Conservation (phyloP, 2,888 invertebrate species). For the Nezara viridula region DNA sequence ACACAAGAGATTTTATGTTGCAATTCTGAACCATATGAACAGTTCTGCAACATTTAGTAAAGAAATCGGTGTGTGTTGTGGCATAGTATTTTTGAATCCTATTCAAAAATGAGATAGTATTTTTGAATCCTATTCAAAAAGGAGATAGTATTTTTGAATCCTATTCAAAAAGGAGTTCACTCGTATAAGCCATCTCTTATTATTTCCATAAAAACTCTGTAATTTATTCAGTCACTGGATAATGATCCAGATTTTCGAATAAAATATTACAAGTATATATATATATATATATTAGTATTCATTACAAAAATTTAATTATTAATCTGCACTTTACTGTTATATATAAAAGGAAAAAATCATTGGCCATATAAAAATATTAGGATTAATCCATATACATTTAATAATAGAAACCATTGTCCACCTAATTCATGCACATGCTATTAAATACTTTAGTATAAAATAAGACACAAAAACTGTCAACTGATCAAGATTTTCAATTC, state of each 20-base stretch:
- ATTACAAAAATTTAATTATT: neutral
- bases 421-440: slow-evolving; percentile 3
- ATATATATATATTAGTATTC: neutral
- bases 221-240: neutral
- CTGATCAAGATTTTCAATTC: neutral
- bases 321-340: neutral
- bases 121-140: no score
- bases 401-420: neutral
- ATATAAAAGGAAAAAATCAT: neutral
- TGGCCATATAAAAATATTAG: neutral
- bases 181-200: neutral
- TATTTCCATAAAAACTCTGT: neutral
- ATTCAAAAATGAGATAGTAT: no score
- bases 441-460: neutral
- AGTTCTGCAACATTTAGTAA: no score
- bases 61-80: neutral
- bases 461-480: neutral
- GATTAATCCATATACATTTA: neutral
- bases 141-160: neutral
- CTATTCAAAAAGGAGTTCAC: neutral
- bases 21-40: no score
- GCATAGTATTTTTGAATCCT: no score
- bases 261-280: neutral
- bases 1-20: no score
- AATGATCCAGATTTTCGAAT: neutral